Base-by-base conservation (phyloP, 2,797 vertebrate genomes). In the Agapornis canus region DNA sequence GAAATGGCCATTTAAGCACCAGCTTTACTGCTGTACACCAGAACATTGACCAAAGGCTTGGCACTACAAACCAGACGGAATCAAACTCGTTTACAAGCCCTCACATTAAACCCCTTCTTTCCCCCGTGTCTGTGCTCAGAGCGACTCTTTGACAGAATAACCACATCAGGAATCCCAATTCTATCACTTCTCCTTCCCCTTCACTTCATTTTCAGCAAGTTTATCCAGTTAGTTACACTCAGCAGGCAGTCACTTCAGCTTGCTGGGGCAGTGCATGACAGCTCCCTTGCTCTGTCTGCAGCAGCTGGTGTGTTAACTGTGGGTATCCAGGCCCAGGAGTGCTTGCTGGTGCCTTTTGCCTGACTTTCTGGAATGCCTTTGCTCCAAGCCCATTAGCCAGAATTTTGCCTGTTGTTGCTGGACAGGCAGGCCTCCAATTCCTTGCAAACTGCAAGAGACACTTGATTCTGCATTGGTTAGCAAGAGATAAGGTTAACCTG, bases 191-290 rank as follows among this genome's bases (percentile, higher is more conserved):
- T 16, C 17, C 11, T 19, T n/a, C 13, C 9, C 17, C 7, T 60
- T 35, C 4, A 12, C 70, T 91, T 93, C 79, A 52, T 72, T 95
- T 96, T 95, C 96, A 99, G 98, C 97, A 99, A 99, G 85, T 99
- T 99, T 87, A 99, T 99, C 78, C 98, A 99, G 96, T 72, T 4
- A 97, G 95, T 68, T 99, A 99, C 96, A 98, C 96, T 80, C 98
- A 98, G 97, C 98, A 98, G 95, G 97, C 98, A 82, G 98, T 98
- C 0, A 78, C 98, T 20, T 98, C 35, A 98, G 13, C 95, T 98
- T 10, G 98, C 98, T 0, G 98, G 98, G 15, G 98, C 98, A 0
- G 98, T 98, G 31, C 98, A 98, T 3, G 97, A 99, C 97, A 98
- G 98, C 75, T 99, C 98, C 16, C 96, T 99, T 23, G 94, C 98